These are phyloP conservation scores for Leucopsar rothschildi DNA, from an alignment of 2,113 vertebrate species.

Conservation along the genomic window DNA sequence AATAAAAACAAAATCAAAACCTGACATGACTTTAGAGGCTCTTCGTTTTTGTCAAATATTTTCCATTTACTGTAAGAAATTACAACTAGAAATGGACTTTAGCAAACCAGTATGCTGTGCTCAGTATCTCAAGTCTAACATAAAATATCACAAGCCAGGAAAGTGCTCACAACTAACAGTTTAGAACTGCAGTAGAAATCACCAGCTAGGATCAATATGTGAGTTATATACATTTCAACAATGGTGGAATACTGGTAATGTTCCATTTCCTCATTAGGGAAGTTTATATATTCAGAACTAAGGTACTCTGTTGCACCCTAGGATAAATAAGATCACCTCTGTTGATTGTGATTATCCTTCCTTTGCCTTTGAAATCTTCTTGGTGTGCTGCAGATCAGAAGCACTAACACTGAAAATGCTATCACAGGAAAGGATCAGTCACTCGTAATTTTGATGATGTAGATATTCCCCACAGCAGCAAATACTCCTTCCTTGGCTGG, in stretches of 20 bases:
- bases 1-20: slow-evolving; percentile 67
- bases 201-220: background rate
- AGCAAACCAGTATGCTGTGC: background rate
- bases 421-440: background rate
- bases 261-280: background rate
- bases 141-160: background rate
- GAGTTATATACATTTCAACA: background rate
- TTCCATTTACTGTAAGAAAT: background rate
- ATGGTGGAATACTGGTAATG: background rate
- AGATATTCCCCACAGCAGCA: background rate
- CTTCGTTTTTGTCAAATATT: background rate
- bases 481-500: background rate
- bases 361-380: background rate
- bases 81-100: background rate
- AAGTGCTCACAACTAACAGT: background rate
- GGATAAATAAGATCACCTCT: background rate
- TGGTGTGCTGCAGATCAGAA: background rate
- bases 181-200: background rate
- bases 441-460: background rate
- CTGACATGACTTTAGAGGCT: background rate
- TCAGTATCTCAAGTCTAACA: background rate
- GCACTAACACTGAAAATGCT: background rate
- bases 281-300: background rate
- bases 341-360: background rate
- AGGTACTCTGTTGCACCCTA: background rate